Evolutionary conservation across 2,113 vertebrate species (phyloP), one percentile per base, ranked within the genome.

Genomic region (Forbesichthys papilliferus): DNA sequence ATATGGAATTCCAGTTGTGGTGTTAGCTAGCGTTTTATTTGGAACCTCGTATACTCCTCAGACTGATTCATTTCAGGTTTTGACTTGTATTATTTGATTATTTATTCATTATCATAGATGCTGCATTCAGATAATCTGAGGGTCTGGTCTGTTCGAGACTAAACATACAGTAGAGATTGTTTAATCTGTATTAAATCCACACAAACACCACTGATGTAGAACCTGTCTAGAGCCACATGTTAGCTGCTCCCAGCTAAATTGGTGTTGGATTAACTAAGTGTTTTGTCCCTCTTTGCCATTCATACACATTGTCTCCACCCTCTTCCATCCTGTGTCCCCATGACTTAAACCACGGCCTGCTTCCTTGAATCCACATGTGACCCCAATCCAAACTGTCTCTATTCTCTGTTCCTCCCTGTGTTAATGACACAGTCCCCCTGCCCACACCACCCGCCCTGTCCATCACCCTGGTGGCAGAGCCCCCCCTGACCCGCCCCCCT

Each of bases 401-500:
- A 27, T 33, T 2, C 47, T 33, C 61, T 78, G 66, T 69, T 48
- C 8, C 27, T 60, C 16, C 18, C 57, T 33, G 34, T 78, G 48
- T 84, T 42, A 42, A 42, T 6, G 67, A 71, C 79, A 79, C 85
- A 93, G 84, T 58, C 85, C 86, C 82, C 84, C 83, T 5, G 61
- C 77, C 70, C 81, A 60, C 59, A 20, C 71, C 81, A 85, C 88
- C 51, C 85, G 48, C 81, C 78, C 72, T 70, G 64, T 78, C 77
- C 87, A 82, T 75, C 76, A 83, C 81, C 90, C 93, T 88, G 88
- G 90, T 86, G 91, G 88, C 87, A 93, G 90, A 93, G 83, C 78
- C 47, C 87, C 85, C 83, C 89, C 89, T 93, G 92, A 94, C 80
- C 91, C 90, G 84, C 91, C 90, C 89, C 84, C 91, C 85, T 84